Percentiles rank a stretch among this genome's conserved stretches.
Evolutionary conservation across 2,888 invertebrate species (phyloP).

Genomic region (Protophormia terraenovae): DNA sequence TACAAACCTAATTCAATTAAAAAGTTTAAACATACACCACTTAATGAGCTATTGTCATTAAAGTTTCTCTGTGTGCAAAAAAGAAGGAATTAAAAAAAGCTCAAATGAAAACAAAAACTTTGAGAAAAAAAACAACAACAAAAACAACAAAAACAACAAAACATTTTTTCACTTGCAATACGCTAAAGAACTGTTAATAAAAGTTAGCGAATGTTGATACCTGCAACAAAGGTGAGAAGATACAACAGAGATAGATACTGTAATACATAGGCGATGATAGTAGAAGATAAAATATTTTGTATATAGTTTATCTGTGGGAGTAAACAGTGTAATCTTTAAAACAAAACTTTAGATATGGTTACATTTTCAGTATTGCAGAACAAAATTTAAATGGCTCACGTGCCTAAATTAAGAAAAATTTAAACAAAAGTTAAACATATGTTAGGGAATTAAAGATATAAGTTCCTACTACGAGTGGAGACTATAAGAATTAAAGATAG

Average conservation of each 20-base stretch:
- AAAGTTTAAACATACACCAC: constrained; percentile 69
- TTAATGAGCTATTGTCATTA: constrained; percentile 66
- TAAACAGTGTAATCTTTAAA: no score
- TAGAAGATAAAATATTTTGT: no score
- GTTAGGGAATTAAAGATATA: no score
- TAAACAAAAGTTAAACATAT: no score
- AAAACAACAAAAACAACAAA: constrained; percentile 3
- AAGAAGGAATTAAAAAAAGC: constrained; percentile 17
- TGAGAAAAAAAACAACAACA: background rate
- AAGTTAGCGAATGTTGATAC: constrained; percentile 18
- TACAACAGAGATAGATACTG: background rate
- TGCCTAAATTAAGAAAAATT: no score
- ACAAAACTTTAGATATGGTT: no score
- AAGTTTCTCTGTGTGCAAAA: constrained; percentile 48
- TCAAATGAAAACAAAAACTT: background rate
- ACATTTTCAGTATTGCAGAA: no score
- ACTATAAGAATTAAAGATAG: no score
- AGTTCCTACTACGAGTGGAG: no score
- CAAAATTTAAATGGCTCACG: no score
- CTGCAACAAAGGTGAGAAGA: constrained; percentile 14
- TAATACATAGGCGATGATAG: no score
- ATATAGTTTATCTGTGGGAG: no score
- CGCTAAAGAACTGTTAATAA: constrained; percentile 50
- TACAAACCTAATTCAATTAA: constrained; percentile 69
- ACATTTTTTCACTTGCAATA: constrained; percentile 42